Base-by-base conservation (phyloP, 2,888 invertebrate species). In the Cosmorhoe ocellata region DNA sequence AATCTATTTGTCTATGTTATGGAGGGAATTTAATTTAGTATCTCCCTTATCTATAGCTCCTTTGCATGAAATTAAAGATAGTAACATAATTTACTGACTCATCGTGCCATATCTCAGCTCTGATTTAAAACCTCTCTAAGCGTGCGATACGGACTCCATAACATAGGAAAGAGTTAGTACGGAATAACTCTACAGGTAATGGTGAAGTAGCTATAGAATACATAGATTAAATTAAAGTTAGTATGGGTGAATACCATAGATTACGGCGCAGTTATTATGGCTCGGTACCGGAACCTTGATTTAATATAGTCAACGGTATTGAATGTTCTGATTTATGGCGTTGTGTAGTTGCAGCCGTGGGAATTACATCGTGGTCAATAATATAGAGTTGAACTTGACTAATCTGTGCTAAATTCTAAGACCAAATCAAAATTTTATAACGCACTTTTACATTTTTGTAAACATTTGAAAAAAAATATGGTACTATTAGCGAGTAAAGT, bases 291-390 rank as follows among this genome's bases (percentile, higher is more conserved):
- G 75, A 73, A 39, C 38, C 78, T 75, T 81, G 80, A 84, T 85
- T 84, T 85, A 86, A 83, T 84, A 83, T 28, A n/a, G 77, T 81
- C 83, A 79, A 69, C 78, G 81, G 80, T 89, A 88, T 86, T 84
- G 87, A 80, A 81, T 81, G 78, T 71, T 66, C 70, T 80, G 81
- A 87, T 87, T 87, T 87, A 89, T 86, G n/a, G n/a, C n/a, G 56
- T 69, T 66, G 27, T 64, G 71, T 67, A 61, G 63, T 75, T 63
- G 71, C 69, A 63, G 62, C 75, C 87, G 88, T 89, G 88, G 80
- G 88, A 87, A 87, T 69, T 67, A 60, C 37, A n/a, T n/a, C n/a
- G n/a, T n/a, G n/a, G n/a, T n/a, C n/a, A n/a, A 39, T 56, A 46
- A 22, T 43, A 11, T 28, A 1, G 2, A n/a, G 10, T n/a, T 30